These are phyloP conservation scores for Platorchestia sp. DNA, from an alignment of 1,140 invertebrate genomes.

Conservation along the genomic window DNA sequence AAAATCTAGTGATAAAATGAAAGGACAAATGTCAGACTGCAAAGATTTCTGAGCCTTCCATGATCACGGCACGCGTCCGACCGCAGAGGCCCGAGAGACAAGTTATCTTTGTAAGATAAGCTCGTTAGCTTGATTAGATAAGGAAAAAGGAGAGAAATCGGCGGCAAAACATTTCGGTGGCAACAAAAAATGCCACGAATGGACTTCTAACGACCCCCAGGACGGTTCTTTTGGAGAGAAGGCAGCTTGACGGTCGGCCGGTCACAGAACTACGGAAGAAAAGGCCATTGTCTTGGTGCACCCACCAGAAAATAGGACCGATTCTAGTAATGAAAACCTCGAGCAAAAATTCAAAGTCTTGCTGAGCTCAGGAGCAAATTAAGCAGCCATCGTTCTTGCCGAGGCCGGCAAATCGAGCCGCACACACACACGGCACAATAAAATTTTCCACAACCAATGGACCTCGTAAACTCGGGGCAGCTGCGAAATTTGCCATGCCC, in stretches of 20 bases:
- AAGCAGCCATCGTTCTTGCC: not conserved
- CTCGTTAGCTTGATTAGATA: slow-evolving; percentile 38
- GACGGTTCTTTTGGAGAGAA: slow-evolving; percentile 6
- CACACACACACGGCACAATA: not conserved
- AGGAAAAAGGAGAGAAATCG: not conserved
- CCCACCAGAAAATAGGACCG: not conserved
- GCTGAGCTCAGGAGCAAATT: not conserved
- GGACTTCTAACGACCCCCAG: not conserved
- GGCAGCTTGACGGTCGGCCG: not conserved
- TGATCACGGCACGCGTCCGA: not conserved
- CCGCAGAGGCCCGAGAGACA: not conserved
- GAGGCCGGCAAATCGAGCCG: not conserved
- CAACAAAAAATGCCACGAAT: not conserved
- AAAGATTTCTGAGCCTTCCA: not conserved
- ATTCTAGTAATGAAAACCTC: not conserved
- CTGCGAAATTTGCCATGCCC: not conserved
- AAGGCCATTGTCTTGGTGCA: not conserved
- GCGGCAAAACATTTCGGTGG: not conserved
- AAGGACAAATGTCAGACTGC: too few relatives aligned
- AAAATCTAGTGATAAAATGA: too few relatives aligned
- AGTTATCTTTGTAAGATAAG: not conserved
- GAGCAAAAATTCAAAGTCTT: not conserved
- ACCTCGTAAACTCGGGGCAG: not conserved
- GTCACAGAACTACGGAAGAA: not conserved
- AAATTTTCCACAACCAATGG: not conserved